Evolutionary conservation across 2,113 vertebrate species (phyloP).

Genomic region (Trinectes maculatus): DNA sequence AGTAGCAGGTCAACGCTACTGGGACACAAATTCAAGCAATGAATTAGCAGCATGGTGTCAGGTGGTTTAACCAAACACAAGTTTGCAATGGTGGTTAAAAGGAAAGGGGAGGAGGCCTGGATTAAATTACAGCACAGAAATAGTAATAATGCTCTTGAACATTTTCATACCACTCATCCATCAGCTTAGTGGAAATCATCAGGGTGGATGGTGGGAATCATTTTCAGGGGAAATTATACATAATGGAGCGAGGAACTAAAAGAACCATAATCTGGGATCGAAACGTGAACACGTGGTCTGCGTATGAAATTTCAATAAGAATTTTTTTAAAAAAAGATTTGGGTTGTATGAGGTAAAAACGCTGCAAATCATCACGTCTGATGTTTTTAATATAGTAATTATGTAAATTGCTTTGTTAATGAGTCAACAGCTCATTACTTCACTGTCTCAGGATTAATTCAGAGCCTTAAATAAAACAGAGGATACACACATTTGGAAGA

Average conservation of each 20-base stretch:
- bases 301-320: no score
- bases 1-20: not conserved
- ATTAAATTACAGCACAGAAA: not conserved
- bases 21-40: conserved; percentile 8
- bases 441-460: not conserved
- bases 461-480: not conserved
- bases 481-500: fast-evolving
- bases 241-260: not conserved
- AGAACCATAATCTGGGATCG: no score
- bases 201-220: no score
- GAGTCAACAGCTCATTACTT: not conserved
- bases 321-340: no score
- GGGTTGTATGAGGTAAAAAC: no score
- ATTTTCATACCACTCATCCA: not conserved
- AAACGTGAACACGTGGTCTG: no score
- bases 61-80: not conserved
- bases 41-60: not conserved
- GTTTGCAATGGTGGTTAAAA: not conserved
- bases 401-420: not conserved
- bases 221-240: not conserved
- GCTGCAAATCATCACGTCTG: no score
- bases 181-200: not conserved
- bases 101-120: not conserved
- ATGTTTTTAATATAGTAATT: not conserved
- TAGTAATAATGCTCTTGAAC: not conserved